Conservation (phyloP, 2,888 invertebrate genomes). For the Rotaria socialis region DNA sequence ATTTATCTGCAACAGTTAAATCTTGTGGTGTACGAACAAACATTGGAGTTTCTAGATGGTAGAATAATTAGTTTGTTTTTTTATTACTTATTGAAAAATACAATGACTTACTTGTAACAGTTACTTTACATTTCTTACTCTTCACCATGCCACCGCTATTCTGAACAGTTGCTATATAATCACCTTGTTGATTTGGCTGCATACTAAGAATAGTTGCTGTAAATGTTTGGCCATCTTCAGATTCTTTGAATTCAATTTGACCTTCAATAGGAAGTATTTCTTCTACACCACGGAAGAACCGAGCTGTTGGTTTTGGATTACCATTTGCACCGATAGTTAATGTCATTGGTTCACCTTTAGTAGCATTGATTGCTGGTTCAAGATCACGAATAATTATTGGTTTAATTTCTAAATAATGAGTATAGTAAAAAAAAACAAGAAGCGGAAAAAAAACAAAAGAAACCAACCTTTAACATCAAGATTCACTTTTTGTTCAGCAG, state of each 20-base stretch:
- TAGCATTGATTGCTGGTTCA: conserved; percentile 51
- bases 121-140: conserved; percentile 39
- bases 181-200: conserved; percentile 35
- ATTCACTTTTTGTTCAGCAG: conserved; percentile 41
- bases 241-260: conserved; percentile 36
- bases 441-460: too few species aligned
- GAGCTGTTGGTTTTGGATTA: conserved; percentile 67
- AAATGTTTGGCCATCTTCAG: conserved; percentile 34
- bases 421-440: background rate
- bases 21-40: conserved; percentile 26
- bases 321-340: conserved; percentile 67
- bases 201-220: conserved; percentile 28
- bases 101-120: background rate
- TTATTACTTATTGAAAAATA: background rate
- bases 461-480: conserved; percentile 37
- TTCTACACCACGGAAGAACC: conserved; percentile 68
- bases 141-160: conserved; percentile 35
- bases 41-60: background rate
- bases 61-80: background rate
- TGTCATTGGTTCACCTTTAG: conserved; percentile 52
- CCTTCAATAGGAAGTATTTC: conserved; percentile 50
- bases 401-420: conserved; percentile 41
- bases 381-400: conserved; percentile 22
- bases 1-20: conserved; percentile 28
- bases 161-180: conserved; percentile 41